Evolutionary conservation across 1,140 invertebrate species (phyloP).

Genomic region (Drosophila ananassae): DNA sequence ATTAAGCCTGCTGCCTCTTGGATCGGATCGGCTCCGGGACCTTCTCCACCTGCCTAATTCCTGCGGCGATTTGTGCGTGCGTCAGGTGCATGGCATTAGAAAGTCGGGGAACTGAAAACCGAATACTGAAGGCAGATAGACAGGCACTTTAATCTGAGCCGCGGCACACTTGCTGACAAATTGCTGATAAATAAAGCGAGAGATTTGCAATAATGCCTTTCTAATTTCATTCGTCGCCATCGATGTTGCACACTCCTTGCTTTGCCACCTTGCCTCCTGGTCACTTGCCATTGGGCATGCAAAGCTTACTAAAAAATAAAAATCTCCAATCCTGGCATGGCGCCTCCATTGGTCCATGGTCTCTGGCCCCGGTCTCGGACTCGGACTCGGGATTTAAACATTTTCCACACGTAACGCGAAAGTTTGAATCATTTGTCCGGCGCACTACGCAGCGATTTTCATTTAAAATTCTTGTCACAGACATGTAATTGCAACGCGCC

Average conservation of each 20-base stretch:
- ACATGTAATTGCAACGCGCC: constrained; percentile 73
- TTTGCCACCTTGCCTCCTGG: background rate
- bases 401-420: constrained; percentile 82
- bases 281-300: constrained; percentile 60
- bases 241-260: constrained; percentile 32
- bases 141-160: constrained; percentile 77
- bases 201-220: constrained; percentile 81
- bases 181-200: constrained; percentile 80
- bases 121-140: constrained; percentile 3
- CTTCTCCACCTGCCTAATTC: constrained; percentile 44
- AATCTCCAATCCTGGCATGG: constrained; percentile 46
- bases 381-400: constrained; percentile 64
- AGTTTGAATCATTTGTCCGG: constrained; percentile 83
- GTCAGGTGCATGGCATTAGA: constrained; percentile 72
- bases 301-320: constrained; percentile 56
- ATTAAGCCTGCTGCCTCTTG: background rate
- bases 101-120: constrained; percentile 43
- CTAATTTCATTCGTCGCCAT: constrained; percentile 78
- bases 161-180: constrained; percentile 78
- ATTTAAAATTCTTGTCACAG: constrained; percentile 83
- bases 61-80: constrained; percentile 49
- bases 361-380: constrained; percentile 21
- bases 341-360: constrained; percentile 53
- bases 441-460: constrained; percentile 63
- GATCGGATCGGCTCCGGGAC: constrained; percentile 17